Percentiles rank a stretch among this genome's conserved stretches.
Evolutionary conservation across 2,113 vertebrate species (phyloP).

Genomic region (Lates calcarifer): DNA sequence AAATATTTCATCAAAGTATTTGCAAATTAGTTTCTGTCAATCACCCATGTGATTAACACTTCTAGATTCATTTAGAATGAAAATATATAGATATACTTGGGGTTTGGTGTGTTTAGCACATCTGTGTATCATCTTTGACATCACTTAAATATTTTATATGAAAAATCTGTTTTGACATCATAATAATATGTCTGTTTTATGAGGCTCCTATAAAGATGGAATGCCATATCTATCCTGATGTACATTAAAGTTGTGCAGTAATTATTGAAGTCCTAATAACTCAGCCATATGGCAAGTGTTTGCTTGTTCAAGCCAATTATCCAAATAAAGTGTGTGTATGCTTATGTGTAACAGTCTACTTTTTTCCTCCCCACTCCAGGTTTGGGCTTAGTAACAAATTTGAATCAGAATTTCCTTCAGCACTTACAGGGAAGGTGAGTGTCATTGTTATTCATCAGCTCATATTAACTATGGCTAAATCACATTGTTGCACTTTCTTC

Average conservation of each 20-base stretch:
- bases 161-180: no score
- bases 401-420: conserved; percentile 98
- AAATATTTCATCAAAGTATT: no score
- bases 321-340: background rate
- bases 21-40: no score
- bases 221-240: no score
- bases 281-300: background rate
- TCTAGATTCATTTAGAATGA: no score
- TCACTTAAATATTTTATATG: no score
- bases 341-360: background rate
- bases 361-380: conserved; percentile 73
- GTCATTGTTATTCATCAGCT: background rate
- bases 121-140: no score
- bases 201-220: background rate
- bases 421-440: conserved; percentile 98
- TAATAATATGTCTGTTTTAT: background rate
- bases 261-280: background rate
- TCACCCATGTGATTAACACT: no score
- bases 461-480: background rate
- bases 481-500: background rate
- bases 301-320: background rate
- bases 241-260: background rate
- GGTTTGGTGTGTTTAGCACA: no score
- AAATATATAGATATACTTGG: no score
- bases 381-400: conserved; percentile 99